These are phyloP conservation scores for Corapipo altera DNA, from an alignment of 2,113 vertebrate species.

Conservation along the genomic window DNA sequence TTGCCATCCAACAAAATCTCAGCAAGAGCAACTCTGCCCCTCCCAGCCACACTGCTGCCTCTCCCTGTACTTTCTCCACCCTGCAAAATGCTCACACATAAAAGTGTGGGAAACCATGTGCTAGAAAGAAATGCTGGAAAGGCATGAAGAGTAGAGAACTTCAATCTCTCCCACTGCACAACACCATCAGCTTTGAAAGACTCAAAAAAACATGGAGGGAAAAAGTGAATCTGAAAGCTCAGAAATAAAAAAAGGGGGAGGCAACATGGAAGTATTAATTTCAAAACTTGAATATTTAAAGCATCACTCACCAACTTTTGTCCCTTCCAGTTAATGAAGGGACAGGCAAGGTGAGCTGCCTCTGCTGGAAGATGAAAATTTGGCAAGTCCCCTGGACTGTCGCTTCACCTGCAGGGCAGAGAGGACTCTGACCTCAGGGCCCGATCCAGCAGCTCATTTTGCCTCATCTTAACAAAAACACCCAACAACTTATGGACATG, in stretches of 20 bases:
- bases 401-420: neutral
- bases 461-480: neutral
- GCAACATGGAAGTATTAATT: neutral
- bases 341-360: neutral
- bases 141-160: neutral
- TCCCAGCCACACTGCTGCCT: neutral
- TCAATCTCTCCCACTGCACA: neutral
- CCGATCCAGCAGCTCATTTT: neutral
- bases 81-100: neutral
- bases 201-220: neutral
- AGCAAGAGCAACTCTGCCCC: neutral
- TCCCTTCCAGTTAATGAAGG: neutral
- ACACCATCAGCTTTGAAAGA: neutral
- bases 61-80: neutral
- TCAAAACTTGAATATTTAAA: neutral
- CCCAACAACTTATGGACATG: neutral
- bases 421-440: neutral
- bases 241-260: neutral
- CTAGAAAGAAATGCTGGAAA: neutral
- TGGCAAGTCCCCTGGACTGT: neutral
- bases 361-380: neutral
- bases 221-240: rapidly evolving
- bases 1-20: neutral
- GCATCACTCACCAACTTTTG: neutral
- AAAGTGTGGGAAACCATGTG: neutral